phyloP scores from a whole-genome alignment of 2,113 vertebrate species.

The Cichladusa arquata region DNA sequence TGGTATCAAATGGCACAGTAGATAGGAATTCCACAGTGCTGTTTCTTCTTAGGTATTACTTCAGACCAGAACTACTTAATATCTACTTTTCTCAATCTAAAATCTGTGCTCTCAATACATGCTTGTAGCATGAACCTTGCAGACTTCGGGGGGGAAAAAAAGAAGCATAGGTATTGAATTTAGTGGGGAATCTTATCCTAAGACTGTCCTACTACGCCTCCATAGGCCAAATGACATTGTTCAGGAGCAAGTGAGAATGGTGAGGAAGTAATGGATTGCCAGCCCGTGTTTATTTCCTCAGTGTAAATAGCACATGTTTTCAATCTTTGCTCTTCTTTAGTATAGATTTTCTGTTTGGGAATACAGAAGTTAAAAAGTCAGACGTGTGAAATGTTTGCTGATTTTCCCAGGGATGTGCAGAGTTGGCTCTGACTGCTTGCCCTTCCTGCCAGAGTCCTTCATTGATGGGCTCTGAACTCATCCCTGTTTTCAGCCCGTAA shows the following conservation, averaged over 20 bases:
- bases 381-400: neutral
- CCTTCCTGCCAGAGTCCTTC: neutral
- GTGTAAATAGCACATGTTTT: neutral
- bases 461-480: neutral
- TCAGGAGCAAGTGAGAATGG: neutral
- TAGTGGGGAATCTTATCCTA: neutral
- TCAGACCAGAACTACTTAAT: neutral
- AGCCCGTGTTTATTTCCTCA: neutral
- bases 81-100: neutral
- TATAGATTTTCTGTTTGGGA: neutral
- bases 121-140: neutral
- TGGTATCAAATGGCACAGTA: neutral
- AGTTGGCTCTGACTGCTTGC: neutral
- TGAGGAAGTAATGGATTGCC: neutral
- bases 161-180: neutral
- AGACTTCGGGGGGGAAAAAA: fast-evolving
- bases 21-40: fast-evolving
- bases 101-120: fast-evolving
- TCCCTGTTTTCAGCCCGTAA: neutral
- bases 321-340: neutral
- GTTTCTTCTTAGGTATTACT: neutral
- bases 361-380: neutral
- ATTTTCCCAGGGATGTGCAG: neutral
- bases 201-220: fast-evolving
- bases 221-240: neutral